A percentile compares a stretch with the other conserved stretches of the same genome.
These are phyloP conservation scores for Nephrocerus scutellatus DNA, from an alignment of 2,888 invertebrate genomes.

Conservation along the genomic window DNA sequence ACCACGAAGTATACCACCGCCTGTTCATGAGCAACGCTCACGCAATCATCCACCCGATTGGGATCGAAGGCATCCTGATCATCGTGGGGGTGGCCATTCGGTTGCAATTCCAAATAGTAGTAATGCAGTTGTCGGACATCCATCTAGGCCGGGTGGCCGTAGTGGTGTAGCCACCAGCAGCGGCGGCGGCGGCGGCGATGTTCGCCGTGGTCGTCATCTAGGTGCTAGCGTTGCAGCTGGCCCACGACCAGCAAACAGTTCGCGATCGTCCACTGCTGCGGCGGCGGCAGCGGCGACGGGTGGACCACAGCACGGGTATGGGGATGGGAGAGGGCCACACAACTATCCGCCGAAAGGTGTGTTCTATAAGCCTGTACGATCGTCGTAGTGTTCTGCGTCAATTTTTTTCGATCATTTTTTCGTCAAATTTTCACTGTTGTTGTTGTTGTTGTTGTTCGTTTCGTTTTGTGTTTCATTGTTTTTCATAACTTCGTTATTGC, in stretches of 20 bases:
- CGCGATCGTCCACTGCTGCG: slow-evolving; percentile 28
- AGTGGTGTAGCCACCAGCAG: slow-evolving; percentile 47
- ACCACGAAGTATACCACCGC: slow-evolving; percentile 50
- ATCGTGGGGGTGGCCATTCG: slow-evolving; percentile 35
- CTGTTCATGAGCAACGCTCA: slow-evolving; percentile 46
- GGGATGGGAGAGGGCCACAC: slow-evolving; percentile 62
- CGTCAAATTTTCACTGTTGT: too few species aligned
- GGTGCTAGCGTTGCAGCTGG: slow-evolving; percentile 43
- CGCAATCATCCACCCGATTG: slow-evolving; percentile 39
- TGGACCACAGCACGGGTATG: slow-evolving; percentile 54
- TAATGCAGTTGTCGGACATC: slow-evolving; percentile 38
- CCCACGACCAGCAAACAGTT: slow-evolving; percentile 50
- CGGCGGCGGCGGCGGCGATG: slow-evolving; percentile 20
- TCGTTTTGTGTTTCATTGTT: slow-evolving; percentile 13
- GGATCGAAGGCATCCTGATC: slow-evolving; percentile 37
- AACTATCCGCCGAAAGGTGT: slow-evolving; percentile 67
- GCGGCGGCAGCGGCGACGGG: slow-evolving; percentile 22
- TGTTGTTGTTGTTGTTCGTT: slow-evolving; percentile 8
- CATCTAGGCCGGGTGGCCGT: slow-evolving; percentile 59
- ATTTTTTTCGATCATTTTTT: too few species aligned
- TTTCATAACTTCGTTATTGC: too few species aligned
- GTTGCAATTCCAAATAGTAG: slow-evolving; percentile 35
- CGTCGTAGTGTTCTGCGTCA: slow-evolving; percentile 14
- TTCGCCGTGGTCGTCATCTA: slow-evolving; percentile 32
- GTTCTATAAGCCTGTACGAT: slow-evolving; percentile 34